A percentile compares a stretch with the other conserved stretches of the same genome.
phyloP scores from a whole-genome alignment of 2,113 vertebrate species.

The Lycaon pictus region DNA sequence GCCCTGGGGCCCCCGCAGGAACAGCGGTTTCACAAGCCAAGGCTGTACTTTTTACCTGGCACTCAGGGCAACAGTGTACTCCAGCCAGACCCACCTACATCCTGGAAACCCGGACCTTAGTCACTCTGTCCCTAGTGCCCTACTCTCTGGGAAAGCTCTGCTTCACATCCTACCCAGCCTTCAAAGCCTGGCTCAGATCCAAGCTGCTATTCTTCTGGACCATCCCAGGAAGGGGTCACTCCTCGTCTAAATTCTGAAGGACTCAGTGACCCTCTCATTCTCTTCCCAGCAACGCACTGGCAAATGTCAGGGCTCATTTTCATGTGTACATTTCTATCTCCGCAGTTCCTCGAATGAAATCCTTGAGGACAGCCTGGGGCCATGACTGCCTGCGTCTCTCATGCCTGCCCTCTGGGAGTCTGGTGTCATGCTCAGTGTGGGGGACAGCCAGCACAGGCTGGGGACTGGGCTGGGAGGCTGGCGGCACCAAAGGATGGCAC shows the following conservation, averaged over 20 bases:
- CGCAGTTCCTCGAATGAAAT: background rate
- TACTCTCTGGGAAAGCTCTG: too few species aligned
- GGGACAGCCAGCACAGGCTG: background rate
- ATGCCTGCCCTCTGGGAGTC: background rate
- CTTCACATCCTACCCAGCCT: background rate
- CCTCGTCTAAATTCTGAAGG: background rate
- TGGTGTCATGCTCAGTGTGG: background rate
- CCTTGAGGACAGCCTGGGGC: background rate
- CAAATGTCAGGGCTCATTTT: rapidly evolving
- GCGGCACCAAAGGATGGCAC: background rate
- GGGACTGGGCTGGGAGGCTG: background rate
- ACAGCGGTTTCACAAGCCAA: background rate
- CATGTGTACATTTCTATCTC: background rate
- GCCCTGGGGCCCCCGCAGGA: background rate
- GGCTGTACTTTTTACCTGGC: background rate
- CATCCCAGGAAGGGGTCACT: background rate
- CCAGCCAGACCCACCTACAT: background rate
- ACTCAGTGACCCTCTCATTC: background rate
- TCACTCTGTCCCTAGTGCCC: background rate
- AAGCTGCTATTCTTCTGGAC: background rate
- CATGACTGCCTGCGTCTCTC: too few species aligned
- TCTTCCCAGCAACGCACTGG: background rate
- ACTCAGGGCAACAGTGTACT: background rate
- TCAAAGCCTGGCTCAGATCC: background rate
- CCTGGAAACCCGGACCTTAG: background rate